A percentile compares a stretch with the other conserved stretches of the same genome.
Conservation (phyloP, 30 jellyfish, hydroid and myxozoan genomes). For the Catostylus mosaicus region DNA sequence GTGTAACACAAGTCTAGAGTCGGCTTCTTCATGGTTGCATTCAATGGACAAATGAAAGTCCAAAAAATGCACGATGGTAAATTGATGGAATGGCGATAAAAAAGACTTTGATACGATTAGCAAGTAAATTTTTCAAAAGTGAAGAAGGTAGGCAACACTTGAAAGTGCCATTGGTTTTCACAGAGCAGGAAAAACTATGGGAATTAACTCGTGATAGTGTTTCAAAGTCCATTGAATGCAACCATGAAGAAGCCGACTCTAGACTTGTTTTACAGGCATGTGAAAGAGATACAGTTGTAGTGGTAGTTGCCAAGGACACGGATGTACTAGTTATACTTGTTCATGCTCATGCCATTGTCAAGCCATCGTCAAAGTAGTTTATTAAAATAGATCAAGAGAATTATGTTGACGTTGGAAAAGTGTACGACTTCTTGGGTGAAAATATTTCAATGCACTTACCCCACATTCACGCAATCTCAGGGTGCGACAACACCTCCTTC, state of each 20-base stretch:
- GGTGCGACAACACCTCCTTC: slow-evolving; percentile 58
- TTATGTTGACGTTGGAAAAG: slow-evolving; percentile 30
- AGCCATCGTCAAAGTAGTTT: slow-evolving; percentile 31
- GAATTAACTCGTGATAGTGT: neutral
- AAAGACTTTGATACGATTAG: neutral
- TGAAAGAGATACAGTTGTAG: slow-evolving; percentile 33
- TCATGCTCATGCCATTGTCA: slow-evolving; percentile 31
- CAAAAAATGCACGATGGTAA: slow-evolving; percentile 13
- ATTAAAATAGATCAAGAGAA: slow-evolving; percentile 52
- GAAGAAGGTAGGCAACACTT: slow-evolving; percentile 1
- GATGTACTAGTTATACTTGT: slow-evolving; percentile 35
- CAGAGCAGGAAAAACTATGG: slow-evolving; percentile 29
- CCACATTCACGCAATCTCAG: slow-evolving; percentile 41
- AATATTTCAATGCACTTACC: slow-evolving; percentile 25
- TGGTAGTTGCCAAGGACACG: slow-evolving; percentile 44
- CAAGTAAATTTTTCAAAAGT: neutral
- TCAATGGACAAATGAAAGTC: too few species aligned
- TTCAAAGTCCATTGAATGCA: slow-evolving; percentile 17
- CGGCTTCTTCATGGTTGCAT: too few species aligned
- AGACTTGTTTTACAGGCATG: slow-evolving; percentile 44
- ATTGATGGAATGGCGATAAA: slow-evolving; percentile 2
- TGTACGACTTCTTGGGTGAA: slow-evolving; percentile 11
- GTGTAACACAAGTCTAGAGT: too few species aligned
- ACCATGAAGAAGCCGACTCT: too few species aligned
- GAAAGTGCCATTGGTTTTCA: slow-evolving; percentile 3